Percentiles rank a stretch among this genome's conserved stretches.
These are phyloP conservation scores for Buceros bicornis DNA, from an alignment of 2,797 vertebrate species.

Conservation along the genomic window DNA sequence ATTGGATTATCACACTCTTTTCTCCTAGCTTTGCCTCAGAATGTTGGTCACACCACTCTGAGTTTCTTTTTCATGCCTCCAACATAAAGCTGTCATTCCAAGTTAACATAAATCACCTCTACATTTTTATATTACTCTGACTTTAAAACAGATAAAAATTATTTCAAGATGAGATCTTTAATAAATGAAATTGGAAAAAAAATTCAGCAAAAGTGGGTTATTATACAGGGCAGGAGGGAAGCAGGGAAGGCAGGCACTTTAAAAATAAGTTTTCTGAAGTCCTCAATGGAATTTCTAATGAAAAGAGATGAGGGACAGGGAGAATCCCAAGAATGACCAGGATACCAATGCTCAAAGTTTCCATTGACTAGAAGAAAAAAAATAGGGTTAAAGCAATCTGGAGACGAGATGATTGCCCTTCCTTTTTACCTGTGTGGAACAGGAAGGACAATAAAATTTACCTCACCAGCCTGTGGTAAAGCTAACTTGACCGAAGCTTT, in stretches of 20 bases:
- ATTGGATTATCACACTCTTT: background rate
- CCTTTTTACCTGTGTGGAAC: background rate
- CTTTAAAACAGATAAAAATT: background rate
- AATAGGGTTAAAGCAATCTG: background rate
- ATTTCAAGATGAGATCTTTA: background rate
- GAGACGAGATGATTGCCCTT: background rate
- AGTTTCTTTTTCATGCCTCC: background rate
- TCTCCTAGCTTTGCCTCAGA: background rate
- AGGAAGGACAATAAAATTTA: background rate
- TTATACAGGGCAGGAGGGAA: rapidly evolving
- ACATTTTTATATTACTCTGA: background rate
- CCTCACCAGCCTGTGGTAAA: background rate
- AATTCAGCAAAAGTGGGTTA: background rate
- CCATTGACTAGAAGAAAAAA: background rate
- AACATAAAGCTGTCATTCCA: background rate
- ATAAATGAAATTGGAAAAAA: background rate
- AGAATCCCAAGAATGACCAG: background rate
- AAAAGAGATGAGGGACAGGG: background rate
- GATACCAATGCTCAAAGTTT: background rate
- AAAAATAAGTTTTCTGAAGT: background rate
- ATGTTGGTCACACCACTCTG: background rate
- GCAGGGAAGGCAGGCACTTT: background rate
- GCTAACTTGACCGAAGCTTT: background rate
- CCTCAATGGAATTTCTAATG: background rate
- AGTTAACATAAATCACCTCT: background rate